Base-by-base conservation (phyloP, 2,888 invertebrate species). In the Tenthredo scrophulariae region DNA sequence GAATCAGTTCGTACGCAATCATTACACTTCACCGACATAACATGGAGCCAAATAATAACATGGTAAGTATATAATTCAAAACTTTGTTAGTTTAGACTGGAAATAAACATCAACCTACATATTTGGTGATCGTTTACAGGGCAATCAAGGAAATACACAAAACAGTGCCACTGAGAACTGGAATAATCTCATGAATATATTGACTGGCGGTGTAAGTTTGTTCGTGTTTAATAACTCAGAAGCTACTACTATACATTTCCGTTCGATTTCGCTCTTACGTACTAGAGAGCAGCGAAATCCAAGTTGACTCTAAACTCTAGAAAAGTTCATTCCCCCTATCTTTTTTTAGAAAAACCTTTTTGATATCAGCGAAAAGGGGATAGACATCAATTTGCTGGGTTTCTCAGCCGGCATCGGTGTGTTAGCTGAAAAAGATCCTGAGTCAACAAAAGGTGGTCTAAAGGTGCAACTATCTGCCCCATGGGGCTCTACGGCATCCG, bases 391-490 rank as follows among this genome's bases (percentile, higher is more conserved):
- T 46, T 46, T 83, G 10, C 46, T 65, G 9, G 82, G 82, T n/a
- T 83, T 83, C 33, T 67, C 82, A 26, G 82, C 82, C 13, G 82
- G 82, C 15, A 67, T 83, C 46, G 40, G 46, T 18, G 18, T 83
- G 2, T 29, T 67, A 15, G 43, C 43, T 46, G 46, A 83, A 1
- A 26, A 22, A 29, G 46, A 83, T 40, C 43, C 40, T 18, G 67
- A 67, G 15, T 67, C 82, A 6, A 54, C 29, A 18, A 65, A 67
- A 15, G 46, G 43, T 22, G 67, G 67, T 22, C 13, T 83, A 15
- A 67, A 83, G 46, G 82, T 29, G 15, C n/a, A 83, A 67, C 33
- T 83, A 33, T 83, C 82, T n/a, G 22, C 82, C 4, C 82, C 82
- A 3, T 83, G 82, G 82, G 82, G 82, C 2, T 83, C 82, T 5